Evolutionary conservation across 2,888 invertebrate genomes (phyloP).

Genomic region (Machimus rusticus): DNA sequence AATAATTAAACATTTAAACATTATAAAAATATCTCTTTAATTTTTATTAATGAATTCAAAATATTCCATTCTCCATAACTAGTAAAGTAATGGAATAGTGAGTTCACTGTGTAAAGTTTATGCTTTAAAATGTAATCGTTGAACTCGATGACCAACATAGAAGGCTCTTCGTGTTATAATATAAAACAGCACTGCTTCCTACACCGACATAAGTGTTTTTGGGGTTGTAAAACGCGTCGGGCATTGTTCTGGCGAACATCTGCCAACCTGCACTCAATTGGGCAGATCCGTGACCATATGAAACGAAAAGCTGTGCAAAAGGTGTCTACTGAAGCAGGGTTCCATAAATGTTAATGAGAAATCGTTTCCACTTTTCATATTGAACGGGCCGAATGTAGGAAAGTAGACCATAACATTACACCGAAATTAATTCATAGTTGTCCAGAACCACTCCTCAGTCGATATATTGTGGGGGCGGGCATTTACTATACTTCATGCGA

Average conservation of each 20-base stretch:
- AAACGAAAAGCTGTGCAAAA: background rate
- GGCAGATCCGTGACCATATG: background rate
- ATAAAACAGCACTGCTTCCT: background rate
- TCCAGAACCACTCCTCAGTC: background rate
- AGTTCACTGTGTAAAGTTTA: background rate
- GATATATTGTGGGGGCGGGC: background rate
- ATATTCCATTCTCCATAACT: too few species aligned
- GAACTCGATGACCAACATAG: background rate
- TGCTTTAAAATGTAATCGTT: background rate
- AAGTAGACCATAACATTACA: background rate
- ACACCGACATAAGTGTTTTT: background rate
- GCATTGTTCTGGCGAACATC: background rate
- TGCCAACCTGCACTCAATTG: background rate
- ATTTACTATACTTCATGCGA: background rate
- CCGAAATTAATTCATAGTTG: background rate
- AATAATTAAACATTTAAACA: too few species aligned
- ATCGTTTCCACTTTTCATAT: background rate
- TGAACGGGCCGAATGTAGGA: background rate
- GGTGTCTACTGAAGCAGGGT: background rate
- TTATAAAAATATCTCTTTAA: too few species aligned
- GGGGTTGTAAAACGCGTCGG: background rate
- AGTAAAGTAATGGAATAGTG: too few species aligned
- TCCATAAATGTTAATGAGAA: background rate
- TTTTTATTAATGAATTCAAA: too few species aligned
- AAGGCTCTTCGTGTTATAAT: background rate